Evolutionary conservation across 2,113 vertebrate species (phyloP).

Genomic region (Salminus brasiliensis): DNA sequence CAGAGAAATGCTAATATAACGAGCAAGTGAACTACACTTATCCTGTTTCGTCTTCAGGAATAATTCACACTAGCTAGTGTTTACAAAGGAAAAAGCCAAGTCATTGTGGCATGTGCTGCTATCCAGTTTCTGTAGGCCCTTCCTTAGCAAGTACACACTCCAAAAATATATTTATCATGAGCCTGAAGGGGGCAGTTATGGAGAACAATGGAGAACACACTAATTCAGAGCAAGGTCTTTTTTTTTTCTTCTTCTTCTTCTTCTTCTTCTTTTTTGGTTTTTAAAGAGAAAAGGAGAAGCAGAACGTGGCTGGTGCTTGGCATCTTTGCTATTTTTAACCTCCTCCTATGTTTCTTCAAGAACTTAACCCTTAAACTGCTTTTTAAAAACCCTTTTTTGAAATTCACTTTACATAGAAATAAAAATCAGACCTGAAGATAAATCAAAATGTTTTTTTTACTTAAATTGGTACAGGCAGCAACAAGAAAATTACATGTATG

Average conservation of each 20-base stretch:
- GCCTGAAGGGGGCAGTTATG: conserved; percentile 61
- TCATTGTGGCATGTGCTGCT: conserved; percentile 67
- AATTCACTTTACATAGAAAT: no score
- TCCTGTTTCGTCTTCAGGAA: conserved; percentile 55
- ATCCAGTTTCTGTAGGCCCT: conserved; percentile 58
- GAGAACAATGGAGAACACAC: conserved; percentile 75
- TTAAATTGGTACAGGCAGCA: no score
- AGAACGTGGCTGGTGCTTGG: conserved; percentile 35
- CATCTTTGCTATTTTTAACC: not conserved
- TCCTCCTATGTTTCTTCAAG: conserved; percentile 34
- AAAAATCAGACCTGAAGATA: no score
- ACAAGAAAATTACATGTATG: no score
- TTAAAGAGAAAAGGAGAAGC: no score
- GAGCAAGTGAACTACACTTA: conserved; percentile 72
- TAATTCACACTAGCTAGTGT: conserved; percentile 66
- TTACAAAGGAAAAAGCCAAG: conserved; percentile 74
- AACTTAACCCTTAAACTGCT: conserved; percentile 66
- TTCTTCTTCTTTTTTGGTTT: no score
- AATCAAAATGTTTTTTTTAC: no score
- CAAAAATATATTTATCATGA: conserved; percentile 70
- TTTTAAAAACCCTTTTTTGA: no score
- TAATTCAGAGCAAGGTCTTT: conserved; percentile 62
- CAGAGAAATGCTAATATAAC: conserved; percentile 77
- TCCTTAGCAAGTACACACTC: conserved; percentile 66
- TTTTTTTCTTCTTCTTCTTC: no score